phyloP scores from a whole-genome alignment of 2,113 vertebrate species.

The Sander lucioperca region DNA sequence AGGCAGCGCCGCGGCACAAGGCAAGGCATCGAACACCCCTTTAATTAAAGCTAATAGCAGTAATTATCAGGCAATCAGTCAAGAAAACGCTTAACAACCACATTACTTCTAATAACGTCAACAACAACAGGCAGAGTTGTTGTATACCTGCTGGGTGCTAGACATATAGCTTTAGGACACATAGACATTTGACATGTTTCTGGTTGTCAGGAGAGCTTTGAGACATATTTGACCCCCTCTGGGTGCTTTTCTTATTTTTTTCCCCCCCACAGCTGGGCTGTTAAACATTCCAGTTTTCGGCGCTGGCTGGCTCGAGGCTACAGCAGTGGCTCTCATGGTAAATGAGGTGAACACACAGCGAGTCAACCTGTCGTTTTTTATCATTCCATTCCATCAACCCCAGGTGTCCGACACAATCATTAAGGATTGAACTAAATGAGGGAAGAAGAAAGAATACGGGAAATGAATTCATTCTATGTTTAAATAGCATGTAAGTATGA shows the following conservation, averaged over 20 bases:
- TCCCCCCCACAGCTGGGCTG: constrained; percentile 38
- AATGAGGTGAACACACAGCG: constrained; percentile 11
- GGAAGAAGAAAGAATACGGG: not conserved
- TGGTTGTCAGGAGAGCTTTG: constrained; percentile 51
- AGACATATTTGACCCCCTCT: constrained; percentile 32
- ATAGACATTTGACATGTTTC: constrained; percentile 39
- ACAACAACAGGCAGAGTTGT: constrained; percentile 17
- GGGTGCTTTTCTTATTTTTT: not conserved
- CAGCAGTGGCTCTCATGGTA: not conserved
- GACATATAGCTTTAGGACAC: constrained; percentile 6
- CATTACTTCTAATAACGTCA: constrained; percentile 51
- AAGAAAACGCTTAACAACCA: constrained; percentile 70
- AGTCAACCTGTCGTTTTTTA: not conserved
- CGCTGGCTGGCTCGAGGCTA: constrained; percentile 38
- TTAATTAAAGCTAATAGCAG: constrained; percentile 80
- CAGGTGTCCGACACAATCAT: not conserved
- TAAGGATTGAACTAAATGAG: not conserved
- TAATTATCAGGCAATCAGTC: constrained; percentile 79
- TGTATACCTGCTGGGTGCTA: not conserved
- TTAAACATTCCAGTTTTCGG: constrained; percentile 30
- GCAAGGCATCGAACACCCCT: constrained; percentile 64
- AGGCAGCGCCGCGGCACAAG: constrained; percentile 46
- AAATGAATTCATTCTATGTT: not conserved
- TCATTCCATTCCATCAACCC: constrained; percentile 1
- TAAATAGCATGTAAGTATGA: not conserved